Percentiles rank a stretch among this genome's conserved stretches.
These are phyloP conservation scores for Euphonia xanthogaster DNA, from an alignment of 2,797 vertebrate species.

Conservation along the genomic window DNA sequence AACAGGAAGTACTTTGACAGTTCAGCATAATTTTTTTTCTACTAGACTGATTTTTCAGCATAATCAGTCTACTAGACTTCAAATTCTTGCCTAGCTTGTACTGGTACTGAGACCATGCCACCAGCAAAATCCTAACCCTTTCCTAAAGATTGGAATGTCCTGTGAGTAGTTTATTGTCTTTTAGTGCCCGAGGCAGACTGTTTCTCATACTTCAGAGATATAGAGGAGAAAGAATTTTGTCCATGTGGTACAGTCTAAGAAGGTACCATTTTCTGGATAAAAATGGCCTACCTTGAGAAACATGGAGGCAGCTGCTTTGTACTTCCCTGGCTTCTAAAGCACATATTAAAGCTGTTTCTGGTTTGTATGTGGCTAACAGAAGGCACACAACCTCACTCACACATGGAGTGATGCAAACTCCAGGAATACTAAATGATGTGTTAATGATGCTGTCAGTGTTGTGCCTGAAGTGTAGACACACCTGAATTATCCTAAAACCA, in stretches of 20 bases:
- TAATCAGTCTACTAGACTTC: background rate
- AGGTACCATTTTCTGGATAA: background rate
- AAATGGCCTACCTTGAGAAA: background rate
- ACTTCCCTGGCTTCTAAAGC: background rate
- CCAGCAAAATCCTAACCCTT: background rate
- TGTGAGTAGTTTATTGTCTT: background rate
- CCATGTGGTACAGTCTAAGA: background rate
- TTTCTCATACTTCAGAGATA: background rate
- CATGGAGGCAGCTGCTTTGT: background rate
- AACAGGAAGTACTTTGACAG: background rate
- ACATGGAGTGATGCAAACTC: background rate
- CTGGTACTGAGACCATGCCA: background rate
- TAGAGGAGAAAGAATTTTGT: background rate
- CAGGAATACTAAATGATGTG: background rate
- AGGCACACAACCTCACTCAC: background rate
- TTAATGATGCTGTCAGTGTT: background rate
- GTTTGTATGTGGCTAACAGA: background rate
- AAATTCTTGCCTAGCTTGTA: background rate
- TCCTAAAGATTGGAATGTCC: background rate
- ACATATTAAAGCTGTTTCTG: background rate
- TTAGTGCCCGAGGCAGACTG: background rate
- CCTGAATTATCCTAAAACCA: background rate
- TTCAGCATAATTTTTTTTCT: background rate
- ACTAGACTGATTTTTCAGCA: too few relatives aligned
- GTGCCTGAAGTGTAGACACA: background rate